These are phyloP conservation scores for Stenichneumon culpator DNA, from an alignment of 2,888 invertebrate species.

Conservation along the genomic window DNA sequence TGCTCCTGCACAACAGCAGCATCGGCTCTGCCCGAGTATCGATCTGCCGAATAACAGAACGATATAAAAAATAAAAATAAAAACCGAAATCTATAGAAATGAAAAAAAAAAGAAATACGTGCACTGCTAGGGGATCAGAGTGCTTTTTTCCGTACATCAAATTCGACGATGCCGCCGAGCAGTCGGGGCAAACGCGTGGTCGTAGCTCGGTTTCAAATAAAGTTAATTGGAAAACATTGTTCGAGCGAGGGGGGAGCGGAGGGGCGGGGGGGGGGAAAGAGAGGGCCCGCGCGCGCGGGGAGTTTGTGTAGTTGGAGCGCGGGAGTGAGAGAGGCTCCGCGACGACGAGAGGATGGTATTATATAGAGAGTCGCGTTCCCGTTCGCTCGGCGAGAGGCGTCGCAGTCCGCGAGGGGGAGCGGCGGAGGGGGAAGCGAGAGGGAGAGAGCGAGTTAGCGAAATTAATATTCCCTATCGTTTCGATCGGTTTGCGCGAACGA, in stretches of 20 bases:
- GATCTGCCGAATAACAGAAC: conserved; percentile 46
- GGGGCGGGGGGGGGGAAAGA: conserved; percentile 55
- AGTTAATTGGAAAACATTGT: conserved; percentile 83
- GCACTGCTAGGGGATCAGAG: conserved; percentile 67
- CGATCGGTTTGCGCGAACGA: conserved; percentile 70
- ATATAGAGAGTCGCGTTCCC: conserved; percentile 17
- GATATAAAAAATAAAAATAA: conserved; percentile 47
- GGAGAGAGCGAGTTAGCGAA: conserved; percentile 75
- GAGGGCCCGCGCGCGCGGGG: conserved; percentile 54
- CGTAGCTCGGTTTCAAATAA: conserved; percentile 81
- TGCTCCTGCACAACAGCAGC: conserved; percentile 29
- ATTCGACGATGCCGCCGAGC: conserved; percentile 71
- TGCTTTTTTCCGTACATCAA: conserved; percentile 73
- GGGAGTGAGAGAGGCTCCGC: conserved; percentile 38
- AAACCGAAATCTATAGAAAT: conserved; percentile 17
- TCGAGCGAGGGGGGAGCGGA: conserved; percentile 69
- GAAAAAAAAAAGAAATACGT: conserved; percentile 43
- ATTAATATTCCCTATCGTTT: conserved; percentile 79
- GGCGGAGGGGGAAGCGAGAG: conserved; percentile 31
- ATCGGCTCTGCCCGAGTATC: conserved; percentile 48
- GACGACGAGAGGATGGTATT: conserved; percentile 54
- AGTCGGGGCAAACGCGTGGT: conserved; percentile 70
- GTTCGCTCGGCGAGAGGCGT: conserved; percentile 49
- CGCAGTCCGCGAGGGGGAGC: conserved; percentile 30
- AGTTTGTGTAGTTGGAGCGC: conserved; percentile 42